phyloP scores from a whole-genome alignment of 2,113 vertebrate species.

The Brachypodius melanocephalos region DNA sequence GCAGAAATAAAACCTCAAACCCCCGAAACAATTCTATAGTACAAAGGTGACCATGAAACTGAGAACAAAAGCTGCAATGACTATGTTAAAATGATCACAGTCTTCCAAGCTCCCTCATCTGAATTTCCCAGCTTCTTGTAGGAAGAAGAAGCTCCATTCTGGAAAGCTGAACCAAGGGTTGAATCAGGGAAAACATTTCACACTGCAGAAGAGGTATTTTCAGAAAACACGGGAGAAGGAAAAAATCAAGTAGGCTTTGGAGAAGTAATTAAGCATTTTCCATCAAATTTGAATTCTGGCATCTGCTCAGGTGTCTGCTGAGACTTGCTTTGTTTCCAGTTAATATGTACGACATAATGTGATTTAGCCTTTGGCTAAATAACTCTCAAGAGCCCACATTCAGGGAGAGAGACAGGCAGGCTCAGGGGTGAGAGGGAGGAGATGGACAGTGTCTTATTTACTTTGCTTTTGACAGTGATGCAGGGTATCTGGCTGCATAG shows the following conservation, averaged over 20 bases:
- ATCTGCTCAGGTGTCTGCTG: constrained; percentile 40
- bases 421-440: neutral
- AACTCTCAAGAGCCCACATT: neutral
- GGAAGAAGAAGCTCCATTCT: neutral
- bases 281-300: constrained; percentile 47
- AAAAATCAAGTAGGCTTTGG: neutral
- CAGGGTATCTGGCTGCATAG: neutral
- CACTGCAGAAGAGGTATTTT: neutral
- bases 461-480: neutral
- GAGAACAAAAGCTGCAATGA: neutral
- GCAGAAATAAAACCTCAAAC: neutral
- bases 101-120: neutral
- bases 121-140: neutral
- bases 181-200: neutral
- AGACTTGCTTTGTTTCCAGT: constrained; percentile 17
- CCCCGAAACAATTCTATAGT: neutral
- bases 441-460: neutral
- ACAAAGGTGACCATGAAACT: neutral
- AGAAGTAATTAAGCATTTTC: constrained; percentile 57
- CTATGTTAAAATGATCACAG: neutral
- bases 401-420: neutral
- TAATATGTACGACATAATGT: neutral
- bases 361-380: constrained; percentile 1
- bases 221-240: neutral
- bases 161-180: neutral